Conservation (phyloP, 2,888 invertebrate species). For the Chaetogeoica ovagalla region DNA sequence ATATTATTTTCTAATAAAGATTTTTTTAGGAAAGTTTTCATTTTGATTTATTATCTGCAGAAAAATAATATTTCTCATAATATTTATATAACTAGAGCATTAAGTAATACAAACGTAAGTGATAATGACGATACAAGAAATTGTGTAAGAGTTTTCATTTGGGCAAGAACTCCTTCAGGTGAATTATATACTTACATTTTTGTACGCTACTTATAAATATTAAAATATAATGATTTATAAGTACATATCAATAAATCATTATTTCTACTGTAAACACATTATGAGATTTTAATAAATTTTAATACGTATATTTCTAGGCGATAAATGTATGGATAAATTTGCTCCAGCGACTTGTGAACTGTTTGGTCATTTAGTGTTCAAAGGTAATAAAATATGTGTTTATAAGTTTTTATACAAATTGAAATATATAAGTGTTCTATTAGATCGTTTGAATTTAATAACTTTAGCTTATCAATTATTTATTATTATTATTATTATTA, state of each 20-base stretch:
- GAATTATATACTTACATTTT: conserved; percentile 55
- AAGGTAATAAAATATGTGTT: conserved; percentile 62
- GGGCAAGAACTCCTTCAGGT: conserved; percentile 65
- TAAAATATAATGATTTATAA: not conserved
- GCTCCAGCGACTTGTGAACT: conserved; percentile 78
- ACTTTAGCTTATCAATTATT: not conserved
- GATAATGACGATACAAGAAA: conserved; percentile 57
- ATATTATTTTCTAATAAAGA: not conserved
- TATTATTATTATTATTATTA: not conserved
- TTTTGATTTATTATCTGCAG: conserved; percentile 66
- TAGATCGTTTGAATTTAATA: too few species aligned
- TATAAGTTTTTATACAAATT: not conserved
- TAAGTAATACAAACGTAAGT: conserved; percentile 55
- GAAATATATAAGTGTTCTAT: too few species aligned
- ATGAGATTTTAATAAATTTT: not conserved
- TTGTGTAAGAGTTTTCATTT: conserved; percentile 67
- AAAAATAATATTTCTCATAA: conserved; percentile 73
- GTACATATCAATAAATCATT: not conserved
- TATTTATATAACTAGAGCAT: conserved; percentile 69
- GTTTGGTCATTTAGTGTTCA: conserved; percentile 74
- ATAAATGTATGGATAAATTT: conserved; percentile 66
- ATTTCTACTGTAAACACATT: not conserved
- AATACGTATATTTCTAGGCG: conserved; percentile 58
- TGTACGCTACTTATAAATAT: not conserved
- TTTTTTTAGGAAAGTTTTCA: conserved; percentile 60